Percentiles rank a stretch among this genome's conserved stretches.
Evolutionary conservation across 2,888 invertebrate species (phyloP).

Genomic region (Eutolmus rufibarbis): DNA sequence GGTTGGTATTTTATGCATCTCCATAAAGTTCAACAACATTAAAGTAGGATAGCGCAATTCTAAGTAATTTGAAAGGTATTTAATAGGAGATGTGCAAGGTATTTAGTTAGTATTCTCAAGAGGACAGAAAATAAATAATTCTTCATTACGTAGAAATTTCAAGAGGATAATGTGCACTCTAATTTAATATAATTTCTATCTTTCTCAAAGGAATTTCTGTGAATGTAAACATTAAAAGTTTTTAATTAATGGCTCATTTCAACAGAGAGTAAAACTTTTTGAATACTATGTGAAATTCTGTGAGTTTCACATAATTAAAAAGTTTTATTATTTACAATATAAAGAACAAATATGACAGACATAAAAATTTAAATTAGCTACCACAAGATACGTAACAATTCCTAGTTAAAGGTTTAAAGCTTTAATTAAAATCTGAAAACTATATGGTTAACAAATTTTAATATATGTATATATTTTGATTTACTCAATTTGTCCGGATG

Average conservation of each 20-base stretch:
- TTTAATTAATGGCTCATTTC: neutral
- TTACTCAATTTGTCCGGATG: no score
- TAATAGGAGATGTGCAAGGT: neutral
- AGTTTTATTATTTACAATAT: no score
- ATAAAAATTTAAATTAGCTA: no score
- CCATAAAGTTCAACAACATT: neutral
- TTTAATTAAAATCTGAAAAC: no score
- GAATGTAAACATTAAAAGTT: neutral
- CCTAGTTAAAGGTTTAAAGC: no score
- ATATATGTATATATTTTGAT: no score
- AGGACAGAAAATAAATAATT: neutral
- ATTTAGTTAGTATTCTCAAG: neutral
- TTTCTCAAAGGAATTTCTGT: neutral
- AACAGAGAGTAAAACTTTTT: no score
- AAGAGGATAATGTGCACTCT: neutral
- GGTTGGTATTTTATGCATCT: neutral
- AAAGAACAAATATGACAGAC: no score
- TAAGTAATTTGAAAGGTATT: neutral
- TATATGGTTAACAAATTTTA: no score
- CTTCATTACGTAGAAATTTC: neutral
- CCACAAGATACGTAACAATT: no score
- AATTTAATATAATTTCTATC: neutral
- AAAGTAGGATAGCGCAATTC: neutral
- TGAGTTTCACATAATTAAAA: no score
- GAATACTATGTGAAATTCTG: no score